Evolutionary conservation across 1,140 invertebrate species (phyloP).

Genomic region (Neelides sp.): DNA sequence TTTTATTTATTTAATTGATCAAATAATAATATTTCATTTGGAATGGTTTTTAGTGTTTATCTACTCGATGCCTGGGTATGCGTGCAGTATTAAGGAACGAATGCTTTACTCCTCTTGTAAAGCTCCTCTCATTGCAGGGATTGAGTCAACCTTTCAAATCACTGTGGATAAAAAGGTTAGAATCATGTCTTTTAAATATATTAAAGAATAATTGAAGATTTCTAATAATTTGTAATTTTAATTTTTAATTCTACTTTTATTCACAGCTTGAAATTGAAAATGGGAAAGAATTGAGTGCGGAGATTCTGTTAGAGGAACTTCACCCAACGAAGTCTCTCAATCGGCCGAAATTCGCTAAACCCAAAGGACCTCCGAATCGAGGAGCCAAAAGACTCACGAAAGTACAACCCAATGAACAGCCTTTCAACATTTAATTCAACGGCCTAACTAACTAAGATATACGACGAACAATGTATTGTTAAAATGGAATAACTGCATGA

Average conservation of each 20-base stretch:
- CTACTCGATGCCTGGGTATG: slow-evolving; percentile 93
- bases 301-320: slow-evolving; percentile 79
- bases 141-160: slow-evolving; percentile 50
- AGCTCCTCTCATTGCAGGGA: slow-evolving; percentile 64
- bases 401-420: too few species aligned
- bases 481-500: too few species aligned
- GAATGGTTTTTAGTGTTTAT: slow-evolving; percentile 63
- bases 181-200: slow-evolving; percentile 3
- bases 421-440: too few species aligned
- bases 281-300: slow-evolving; percentile 74
- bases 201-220: background rate
- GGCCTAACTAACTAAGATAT: too few species aligned
- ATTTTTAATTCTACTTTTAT: slow-evolving; percentile 23
- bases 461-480: too few species aligned
- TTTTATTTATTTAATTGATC: background rate
- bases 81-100: slow-evolving; percentile 82
- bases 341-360: slow-evolving; percentile 83
- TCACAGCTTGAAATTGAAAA: slow-evolving; percentile 82
- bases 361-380: slow-evolving; percentile 80
- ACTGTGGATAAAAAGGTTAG: slow-evolving; percentile 72
- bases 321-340: slow-evolving; percentile 85
- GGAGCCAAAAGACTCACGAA: slow-evolving; percentile 81
- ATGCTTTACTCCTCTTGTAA: slow-evolving; percentile 98
- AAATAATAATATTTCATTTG: background rate
- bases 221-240: slow-evolving; percentile 1